Evolutionary conservation across 2,888 invertebrate species (phyloP), one percentile per base, ranked within the genome.

Genomic region (Fragum sueziense): DNA sequence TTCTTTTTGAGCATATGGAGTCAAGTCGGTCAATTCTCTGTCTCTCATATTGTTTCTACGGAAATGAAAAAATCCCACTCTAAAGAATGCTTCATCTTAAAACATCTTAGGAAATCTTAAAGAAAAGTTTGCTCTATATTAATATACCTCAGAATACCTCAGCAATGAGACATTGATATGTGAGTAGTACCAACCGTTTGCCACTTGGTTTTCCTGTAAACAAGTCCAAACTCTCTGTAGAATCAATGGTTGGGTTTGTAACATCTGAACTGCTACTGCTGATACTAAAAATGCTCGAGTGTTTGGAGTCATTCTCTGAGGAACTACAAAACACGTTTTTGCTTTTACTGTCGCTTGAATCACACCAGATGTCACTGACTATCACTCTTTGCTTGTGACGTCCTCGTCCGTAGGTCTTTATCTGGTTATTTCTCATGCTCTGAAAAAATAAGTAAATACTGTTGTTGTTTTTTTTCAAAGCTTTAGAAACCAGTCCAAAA

Each of bases 391-490:
- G 82, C 31, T 84, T 81, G 54, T 90, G 87, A 17, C 87, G 79
- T 22, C 89, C 89, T 14, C 87, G 80, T 22, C 90, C 89, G 76
- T 90, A 90, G 0, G 88, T 89, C 65, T 85, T 84, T 33, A 89
- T 33, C 9, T n/a, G 20, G 14, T 33, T 33, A 9, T n/a, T 61
- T 20, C 61, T 61, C 61, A 61, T 61, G 47, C 7, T 14, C 47
- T 47, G 47, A 47, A 47, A 47, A 9, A n/a, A 9, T 47, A 20
- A 9, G n/a, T n/a, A 47, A 47, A 37, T 6, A 37, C 14, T 6
- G 14, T 37, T 9, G 37, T 37, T 9, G 14, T 9, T 37, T 37
- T 37, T 9, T 37, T 37, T 6, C 14, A 37, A 9, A 37, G 37
- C 7, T 14, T 37, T 37, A 9, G 14, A 37, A 6, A 9, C 37